Percentiles rank a stretch among this genome's conserved stretches.
Evolutionary conservation across 2,888 invertebrate genomes (phyloP).

Genomic region (Orchesellides sinensis): DNA sequence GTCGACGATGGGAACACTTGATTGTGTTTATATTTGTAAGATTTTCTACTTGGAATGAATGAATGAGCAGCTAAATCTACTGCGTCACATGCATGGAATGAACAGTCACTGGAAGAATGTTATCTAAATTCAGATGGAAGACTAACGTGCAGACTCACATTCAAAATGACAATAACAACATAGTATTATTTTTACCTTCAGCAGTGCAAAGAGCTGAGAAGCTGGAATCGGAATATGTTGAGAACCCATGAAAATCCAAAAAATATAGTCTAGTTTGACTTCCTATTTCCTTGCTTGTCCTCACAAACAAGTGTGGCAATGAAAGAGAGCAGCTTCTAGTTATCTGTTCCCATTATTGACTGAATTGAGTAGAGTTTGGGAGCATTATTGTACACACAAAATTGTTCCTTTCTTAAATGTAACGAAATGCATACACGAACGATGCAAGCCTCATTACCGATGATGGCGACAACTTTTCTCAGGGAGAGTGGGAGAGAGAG

Average conservation of each 20-base stretch:
- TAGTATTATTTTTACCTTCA: conserved; percentile 39
- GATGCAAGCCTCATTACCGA: conserved; percentile 63
- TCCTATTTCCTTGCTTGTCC: neutral
- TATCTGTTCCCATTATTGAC: too few relatives aligned
- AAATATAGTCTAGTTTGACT: conserved; percentile 23
- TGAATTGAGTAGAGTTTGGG: too few relatives aligned
- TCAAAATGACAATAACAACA: neutral
- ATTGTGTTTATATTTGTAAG: too few relatives aligned
- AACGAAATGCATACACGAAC: conserved; percentile 35
- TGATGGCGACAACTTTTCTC: conserved; percentile 54
- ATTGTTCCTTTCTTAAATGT: conserved; percentile 11
- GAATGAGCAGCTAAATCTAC: neutral
- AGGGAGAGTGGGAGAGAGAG: too few relatives aligned
- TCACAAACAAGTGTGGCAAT: neutral
- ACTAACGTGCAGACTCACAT: conserved; percentile 17
- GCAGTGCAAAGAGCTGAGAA: conserved; percentile 49
- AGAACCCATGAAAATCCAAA: conserved; percentile 43
- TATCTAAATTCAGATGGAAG: neutral
- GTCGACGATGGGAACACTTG: too few relatives aligned
- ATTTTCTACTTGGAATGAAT: neutral
- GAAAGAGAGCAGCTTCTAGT: neutral
- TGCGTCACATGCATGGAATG: neutral
- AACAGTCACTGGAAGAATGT: neutral
- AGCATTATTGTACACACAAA: neutral
- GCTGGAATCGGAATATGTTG: conserved; percentile 57